phyloP scores from a whole-genome alignment of 2,113 vertebrate genomes.

The Aegithalos caudatus region DNA sequence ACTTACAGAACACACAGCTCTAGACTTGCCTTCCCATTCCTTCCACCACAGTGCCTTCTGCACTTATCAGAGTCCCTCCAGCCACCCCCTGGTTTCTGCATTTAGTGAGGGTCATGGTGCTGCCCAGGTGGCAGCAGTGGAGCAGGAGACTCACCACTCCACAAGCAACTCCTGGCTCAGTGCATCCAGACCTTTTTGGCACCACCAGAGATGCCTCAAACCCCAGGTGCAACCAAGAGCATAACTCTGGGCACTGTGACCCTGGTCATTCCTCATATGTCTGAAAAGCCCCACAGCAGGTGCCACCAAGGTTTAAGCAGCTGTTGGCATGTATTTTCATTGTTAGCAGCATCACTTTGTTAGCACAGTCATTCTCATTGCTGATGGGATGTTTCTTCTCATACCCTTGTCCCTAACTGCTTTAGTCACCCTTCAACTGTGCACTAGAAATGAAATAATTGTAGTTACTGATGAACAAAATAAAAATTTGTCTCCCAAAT shows the following conservation, averaged over 20 bases:
- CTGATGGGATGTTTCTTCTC: background rate
- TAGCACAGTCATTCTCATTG: background rate
- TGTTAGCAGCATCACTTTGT: fast-evolving
- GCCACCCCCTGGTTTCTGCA: background rate
- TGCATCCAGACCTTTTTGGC: background rate
- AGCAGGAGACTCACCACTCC: background rate
- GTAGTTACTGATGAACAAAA: background rate
- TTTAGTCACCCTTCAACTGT: background rate
- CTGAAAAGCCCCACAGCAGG: background rate
- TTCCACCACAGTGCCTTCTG: background rate
- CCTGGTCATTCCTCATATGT: background rate
- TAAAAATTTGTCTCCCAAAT: background rate
- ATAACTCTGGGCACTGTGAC: background rate
- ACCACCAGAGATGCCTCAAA: background rate
- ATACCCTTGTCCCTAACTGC: background rate
- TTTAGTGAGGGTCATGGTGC: fast-evolving
- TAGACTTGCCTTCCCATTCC: background rate
- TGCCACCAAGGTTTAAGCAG: background rate
- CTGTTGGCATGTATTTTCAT: background rate
- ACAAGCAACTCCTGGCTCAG: background rate
- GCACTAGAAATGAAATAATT: background rate
- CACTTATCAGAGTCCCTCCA: background rate
- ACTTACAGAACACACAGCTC: background rate
- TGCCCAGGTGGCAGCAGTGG: background rate
- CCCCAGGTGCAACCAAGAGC: background rate